Percentiles rank a stretch among this genome's conserved stretches.
These are phyloP conservation scores for Caenorhabditis elegans DNA, from an alignment of 1,140 invertebrate species.

Conservation along the genomic window DNA sequence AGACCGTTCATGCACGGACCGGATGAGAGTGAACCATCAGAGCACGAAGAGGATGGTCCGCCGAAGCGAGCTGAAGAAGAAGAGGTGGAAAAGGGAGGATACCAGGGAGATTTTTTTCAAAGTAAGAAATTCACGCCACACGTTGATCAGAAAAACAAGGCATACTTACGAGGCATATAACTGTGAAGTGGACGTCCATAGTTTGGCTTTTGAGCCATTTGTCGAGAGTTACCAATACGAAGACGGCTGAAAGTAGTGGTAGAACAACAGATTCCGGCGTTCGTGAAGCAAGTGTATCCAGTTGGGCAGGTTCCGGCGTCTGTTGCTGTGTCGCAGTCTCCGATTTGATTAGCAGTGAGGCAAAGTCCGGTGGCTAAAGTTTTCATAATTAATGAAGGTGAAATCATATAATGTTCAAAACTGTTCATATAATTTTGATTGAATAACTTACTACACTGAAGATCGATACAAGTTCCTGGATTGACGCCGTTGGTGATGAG, in stretches of 20 bases:
- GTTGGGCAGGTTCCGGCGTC: conserved; percentile 1
- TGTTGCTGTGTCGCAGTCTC: conserved; percentile 28
- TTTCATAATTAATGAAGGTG: not conserved
- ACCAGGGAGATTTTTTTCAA: not conserved
- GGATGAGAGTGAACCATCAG: conserved; percentile 41
- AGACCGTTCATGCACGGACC: conserved; percentile 51
- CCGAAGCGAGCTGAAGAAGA: conserved; percentile 2
- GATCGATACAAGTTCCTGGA: conserved; percentile 40
- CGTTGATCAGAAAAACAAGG: not conserved
- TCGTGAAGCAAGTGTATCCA: conserved; percentile 41
- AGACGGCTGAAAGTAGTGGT: conserved; percentile 16
- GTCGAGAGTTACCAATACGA: conserved; percentile 9
- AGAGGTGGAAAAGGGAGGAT: not conserved
- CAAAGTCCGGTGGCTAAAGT: conserved; percentile 42
- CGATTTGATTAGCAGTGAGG: conserved; percentile 22
- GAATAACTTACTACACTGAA: conserved; percentile 33
- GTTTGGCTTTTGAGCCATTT: not conserved
- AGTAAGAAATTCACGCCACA: not conserved
- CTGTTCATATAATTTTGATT: not conserved
- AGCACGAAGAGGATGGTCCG: conserved; percentile 34
- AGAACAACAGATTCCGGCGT: conserved; percentile 31
- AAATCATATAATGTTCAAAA: no score
- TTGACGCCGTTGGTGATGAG: conserved; percentile 11
- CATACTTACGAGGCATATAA: conserved; percentile 41
- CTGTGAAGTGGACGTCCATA: conserved; percentile 35